A percentile compares a stretch with the other conserved stretches of the same genome.
These are phyloP conservation scores for Hyperoplus immaculatus DNA, from an alignment of 2,797 vertebrate genomes.

Conservation along the genomic window DNA sequence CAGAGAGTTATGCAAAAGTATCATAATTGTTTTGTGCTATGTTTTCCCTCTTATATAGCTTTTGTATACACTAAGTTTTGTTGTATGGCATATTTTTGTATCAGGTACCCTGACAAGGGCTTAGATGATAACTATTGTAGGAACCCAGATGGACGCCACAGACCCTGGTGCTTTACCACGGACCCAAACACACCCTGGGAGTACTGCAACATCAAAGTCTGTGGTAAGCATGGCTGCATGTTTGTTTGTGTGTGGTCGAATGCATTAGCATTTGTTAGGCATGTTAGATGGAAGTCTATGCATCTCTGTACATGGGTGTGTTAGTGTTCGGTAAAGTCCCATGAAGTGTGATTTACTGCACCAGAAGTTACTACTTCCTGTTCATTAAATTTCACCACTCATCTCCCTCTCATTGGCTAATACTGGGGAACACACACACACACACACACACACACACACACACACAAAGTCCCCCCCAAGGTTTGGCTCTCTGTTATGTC, in stretches of 20 bases:
- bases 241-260: constrained; percentile 59
- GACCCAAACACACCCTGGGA: constrained; percentile 96
- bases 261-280: constrained; percentile 25
- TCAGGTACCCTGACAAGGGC: constrained; percentile 95
- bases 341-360: constrained; percentile 48
- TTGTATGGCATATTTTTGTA: constrained; percentile 48
- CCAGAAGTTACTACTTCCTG: constrained; percentile 88
- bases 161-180: constrained; percentile 98
- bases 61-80: constrained; percentile 4
- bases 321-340: constrained; percentile 18
- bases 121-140: constrained; percentile 99
- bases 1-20: neutral
- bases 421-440: constrained; percentile 23
- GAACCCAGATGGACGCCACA: constrained; percentile 94
- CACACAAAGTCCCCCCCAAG: constrained; percentile 16
- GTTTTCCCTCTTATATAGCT: neutral
- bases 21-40: neutral
- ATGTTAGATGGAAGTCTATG: constrained; percentile 32
- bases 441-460: constrained; percentile 17
- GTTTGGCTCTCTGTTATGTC: constrained; percentile 61
- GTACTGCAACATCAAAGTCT: constrained; percentile 96
- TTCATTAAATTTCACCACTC: constrained; percentile 63
- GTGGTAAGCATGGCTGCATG: constrained; percentile 87
- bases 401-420: constrained; percentile 33
- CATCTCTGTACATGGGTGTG: constrained; percentile 22